These are phyloP conservation scores for Melinaea menophilus DNA, from an alignment of 2,888 invertebrate genomes.

Conservation along the genomic window DNA sequence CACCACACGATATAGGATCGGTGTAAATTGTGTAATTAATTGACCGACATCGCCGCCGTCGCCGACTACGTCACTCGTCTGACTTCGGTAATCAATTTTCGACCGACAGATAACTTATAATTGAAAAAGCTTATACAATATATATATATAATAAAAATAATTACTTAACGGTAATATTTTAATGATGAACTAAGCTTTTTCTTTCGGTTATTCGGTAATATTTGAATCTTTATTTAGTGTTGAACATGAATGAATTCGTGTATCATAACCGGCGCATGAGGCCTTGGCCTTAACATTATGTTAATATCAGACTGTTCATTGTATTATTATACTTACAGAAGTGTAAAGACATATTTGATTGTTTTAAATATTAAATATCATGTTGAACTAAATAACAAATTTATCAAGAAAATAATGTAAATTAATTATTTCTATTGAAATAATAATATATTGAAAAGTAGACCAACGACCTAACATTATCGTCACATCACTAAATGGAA, in stretches of 20 bases:
- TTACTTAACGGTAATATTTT: too few species aligned
- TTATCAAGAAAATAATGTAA: background rate
- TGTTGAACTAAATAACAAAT: too few species aligned
- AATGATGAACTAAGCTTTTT: background rate
- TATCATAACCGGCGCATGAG: conserved; percentile 28
- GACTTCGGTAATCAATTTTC: background rate
- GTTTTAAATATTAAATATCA: too few species aligned
- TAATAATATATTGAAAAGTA: background rate
- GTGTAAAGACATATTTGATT: too few species aligned
- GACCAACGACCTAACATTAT: too few species aligned
- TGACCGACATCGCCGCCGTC: conserved; percentile 31
- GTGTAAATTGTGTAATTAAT: conserved; percentile 54
- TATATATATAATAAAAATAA: too few species aligned
- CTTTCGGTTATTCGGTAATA: background rate
- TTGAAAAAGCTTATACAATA: too few species aligned
- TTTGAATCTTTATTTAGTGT: conserved; percentile 7
- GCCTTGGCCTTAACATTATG: conserved; percentile 70
- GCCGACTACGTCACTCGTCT: conserved; percentile 28
- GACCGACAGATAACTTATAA: background rate
- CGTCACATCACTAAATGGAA: too few species aligned
- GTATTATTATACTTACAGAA: conserved; percentile 11
- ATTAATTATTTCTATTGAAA: background rate
- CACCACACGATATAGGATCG: conserved; percentile 26
- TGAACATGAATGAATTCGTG: conserved; percentile 28
- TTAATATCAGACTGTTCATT: conserved; percentile 40